phyloP scores from a whole-genome alignment of 2,888 invertebrate genomes.

The Entomobrya multifasciata region DNA sequence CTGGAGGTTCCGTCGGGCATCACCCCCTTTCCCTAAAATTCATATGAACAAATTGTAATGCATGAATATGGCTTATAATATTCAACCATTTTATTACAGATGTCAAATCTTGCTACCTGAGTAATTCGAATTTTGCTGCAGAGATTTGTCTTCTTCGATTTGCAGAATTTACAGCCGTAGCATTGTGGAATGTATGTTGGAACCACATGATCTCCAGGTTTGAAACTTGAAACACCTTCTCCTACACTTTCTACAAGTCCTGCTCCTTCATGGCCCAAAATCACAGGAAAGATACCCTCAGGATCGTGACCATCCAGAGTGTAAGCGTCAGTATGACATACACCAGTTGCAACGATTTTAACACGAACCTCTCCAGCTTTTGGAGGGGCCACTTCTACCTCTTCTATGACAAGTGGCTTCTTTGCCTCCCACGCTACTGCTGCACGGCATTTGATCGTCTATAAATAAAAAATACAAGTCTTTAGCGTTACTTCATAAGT shows the following conservation, averaged over 20 bases:
- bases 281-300: conserved; percentile 94
- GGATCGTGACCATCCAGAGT: conserved; percentile 91
- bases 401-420: conserved; percentile 93
- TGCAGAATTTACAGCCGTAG: conserved; percentile 97
- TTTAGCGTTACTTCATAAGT: too few species aligned
- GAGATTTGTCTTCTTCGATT: conserved; percentile 96
- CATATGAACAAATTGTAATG: too few species aligned
- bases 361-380: conserved; percentile 95
- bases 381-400: conserved; percentile 96
- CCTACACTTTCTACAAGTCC: conserved; percentile 99
- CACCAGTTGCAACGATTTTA: conserved; percentile 89
- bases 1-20: conserved; percentile 96
- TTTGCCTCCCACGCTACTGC: conserved; percentile 98
- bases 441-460: conserved; percentile 95
- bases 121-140: conserved; percentile 95
- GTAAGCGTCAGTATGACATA: conserved; percentile 97
- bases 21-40: conserved; percentile 86
- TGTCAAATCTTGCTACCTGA: too few species aligned
- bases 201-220: conserved; percentile 96
- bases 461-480: too few species aligned
- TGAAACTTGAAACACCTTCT: conserved; percentile 92
- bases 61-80: too few species aligned
- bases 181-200: conserved; percentile 99
- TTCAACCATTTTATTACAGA: too few species aligned
- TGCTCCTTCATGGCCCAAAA: conserved; percentile 98